Conservation (phyloP, 2,113 vertebrate genomes). For the Sminthopsis crassicaudata region DNA sequence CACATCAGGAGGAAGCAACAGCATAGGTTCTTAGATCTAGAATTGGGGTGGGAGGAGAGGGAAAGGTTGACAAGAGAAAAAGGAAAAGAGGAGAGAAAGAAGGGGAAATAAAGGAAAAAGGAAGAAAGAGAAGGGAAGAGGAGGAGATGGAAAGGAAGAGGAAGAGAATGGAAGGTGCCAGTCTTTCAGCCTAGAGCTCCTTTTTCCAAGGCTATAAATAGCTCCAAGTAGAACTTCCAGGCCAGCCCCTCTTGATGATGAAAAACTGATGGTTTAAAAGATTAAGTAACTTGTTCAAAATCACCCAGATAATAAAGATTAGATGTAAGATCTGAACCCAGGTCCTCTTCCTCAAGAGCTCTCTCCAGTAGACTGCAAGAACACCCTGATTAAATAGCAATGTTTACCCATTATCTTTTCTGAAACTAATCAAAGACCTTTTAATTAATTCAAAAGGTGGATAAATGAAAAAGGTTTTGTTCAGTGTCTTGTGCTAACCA, state of each 20-base stretch:
- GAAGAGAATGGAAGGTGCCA: not conserved
- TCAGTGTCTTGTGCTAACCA: not conserved
- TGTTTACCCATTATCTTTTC: not conserved
- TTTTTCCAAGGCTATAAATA: slow-evolving; percentile 82
- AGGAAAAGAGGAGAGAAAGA: no score
- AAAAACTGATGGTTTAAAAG: not conserved
- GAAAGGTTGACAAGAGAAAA: no score
- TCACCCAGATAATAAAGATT: not conserved
- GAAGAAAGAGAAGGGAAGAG: no score
- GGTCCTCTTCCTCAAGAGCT: not conserved
- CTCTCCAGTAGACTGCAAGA: not conserved
- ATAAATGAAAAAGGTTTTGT: not conserved
- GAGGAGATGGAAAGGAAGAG: no score
- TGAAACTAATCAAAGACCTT: not conserved
- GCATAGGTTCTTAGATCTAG: not conserved
- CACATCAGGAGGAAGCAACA: not conserved
- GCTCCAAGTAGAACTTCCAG: slow-evolving; percentile 71
- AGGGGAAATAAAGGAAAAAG: no score
- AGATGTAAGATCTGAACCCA: not conserved
- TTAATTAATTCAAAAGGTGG: not conserved
- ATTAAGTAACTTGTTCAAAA: not conserved
- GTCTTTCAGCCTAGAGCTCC: slow-evolving; percentile 6
- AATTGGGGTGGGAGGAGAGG: not conserved
- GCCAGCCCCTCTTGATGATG: not conserved
- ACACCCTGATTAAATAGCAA: not conserved